phyloP scores from a whole-genome alignment of 2,888 invertebrate genomes.

The Linyphia triangularis region DNA sequence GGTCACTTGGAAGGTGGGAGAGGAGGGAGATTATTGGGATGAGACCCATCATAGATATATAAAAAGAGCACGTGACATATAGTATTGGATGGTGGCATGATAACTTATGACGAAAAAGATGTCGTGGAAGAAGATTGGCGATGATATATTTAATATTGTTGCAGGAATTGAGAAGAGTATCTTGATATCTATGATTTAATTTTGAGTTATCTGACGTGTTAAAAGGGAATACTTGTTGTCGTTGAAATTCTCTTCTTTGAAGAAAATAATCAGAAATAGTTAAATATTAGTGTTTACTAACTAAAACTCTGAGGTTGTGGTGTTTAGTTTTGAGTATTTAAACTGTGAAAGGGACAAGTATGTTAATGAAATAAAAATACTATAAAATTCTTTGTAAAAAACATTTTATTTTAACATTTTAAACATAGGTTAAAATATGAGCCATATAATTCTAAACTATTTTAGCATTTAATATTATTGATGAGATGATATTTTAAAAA shows the following conservation, averaged over 20 bases:
- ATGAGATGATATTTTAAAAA: no score
- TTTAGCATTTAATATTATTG: no score
- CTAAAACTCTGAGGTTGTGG: no score
- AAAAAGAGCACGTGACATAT: not conserved
- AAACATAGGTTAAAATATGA: no score
- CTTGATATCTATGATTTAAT: not conserved
- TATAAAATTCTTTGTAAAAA: no score
- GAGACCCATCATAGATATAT: not conserved
- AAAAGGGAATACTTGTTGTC: not conserved
- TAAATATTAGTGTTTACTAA: no score
- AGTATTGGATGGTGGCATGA: not conserved
- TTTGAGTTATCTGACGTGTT: not conserved
- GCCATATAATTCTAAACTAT: no score
- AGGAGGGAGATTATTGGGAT: not conserved
- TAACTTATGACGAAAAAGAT: not conserved
- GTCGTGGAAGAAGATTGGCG: not conserved
- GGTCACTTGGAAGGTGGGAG: constrained; percentile 22
- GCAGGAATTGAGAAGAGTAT: not conserved
- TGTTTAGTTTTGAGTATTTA: no score
- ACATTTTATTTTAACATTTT: no score
- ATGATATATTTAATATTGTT: not conserved
- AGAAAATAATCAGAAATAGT: no score
- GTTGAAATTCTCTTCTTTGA: not conserved
- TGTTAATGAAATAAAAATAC: no score
- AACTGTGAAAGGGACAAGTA: no score